phyloP scores from a whole-genome alignment of 2,113 vertebrate genomes.

The Eptesicus fuscus region DNA sequence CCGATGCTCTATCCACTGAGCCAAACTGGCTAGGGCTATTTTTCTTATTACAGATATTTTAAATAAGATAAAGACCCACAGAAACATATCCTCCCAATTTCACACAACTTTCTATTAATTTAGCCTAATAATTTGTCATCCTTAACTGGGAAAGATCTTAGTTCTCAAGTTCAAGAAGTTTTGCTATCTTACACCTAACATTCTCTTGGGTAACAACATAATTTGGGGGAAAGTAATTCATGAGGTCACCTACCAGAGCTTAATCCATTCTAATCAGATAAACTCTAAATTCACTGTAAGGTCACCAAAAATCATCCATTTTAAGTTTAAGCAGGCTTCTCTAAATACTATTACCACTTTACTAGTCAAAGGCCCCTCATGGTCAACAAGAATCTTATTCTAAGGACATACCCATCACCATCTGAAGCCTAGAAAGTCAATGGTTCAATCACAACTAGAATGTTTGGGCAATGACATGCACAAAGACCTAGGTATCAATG shows the following conservation, averaged over 20 bases:
- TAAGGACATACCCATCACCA: conserved; percentile 12
- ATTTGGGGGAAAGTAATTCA: conserved; percentile 19
- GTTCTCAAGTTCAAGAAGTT: conserved; percentile 39
- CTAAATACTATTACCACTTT: conserved; percentile 19
- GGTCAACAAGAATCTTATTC: neutral
- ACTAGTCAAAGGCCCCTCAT: conserved; percentile 32
- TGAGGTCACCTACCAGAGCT: neutral
- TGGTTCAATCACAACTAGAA: neutral
- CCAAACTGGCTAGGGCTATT: too few relatives aligned
- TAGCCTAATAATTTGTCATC: neutral
- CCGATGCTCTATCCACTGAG: too few relatives aligned
- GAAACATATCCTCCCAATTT: conserved; percentile 37
- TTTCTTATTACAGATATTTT: neutral
- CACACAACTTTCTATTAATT: conserved; percentile 23
- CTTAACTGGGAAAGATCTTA: conserved; percentile 16
- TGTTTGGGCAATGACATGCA: neutral
- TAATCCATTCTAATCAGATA: conserved; percentile 38
- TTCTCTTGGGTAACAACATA: neutral
- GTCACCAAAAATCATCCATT: neutral
- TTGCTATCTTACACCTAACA: neutral
- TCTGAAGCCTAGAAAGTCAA: conserved; percentile 8
- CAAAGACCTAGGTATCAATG: neutral
- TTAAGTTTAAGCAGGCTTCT: conserved; percentile 24
- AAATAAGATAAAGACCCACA: neutral
- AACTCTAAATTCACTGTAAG: conserved; percentile 27